phyloP scores from a whole-genome alignment of 64 coral and sea anemone genomes.

The Stichodactyla helianthus region DNA sequence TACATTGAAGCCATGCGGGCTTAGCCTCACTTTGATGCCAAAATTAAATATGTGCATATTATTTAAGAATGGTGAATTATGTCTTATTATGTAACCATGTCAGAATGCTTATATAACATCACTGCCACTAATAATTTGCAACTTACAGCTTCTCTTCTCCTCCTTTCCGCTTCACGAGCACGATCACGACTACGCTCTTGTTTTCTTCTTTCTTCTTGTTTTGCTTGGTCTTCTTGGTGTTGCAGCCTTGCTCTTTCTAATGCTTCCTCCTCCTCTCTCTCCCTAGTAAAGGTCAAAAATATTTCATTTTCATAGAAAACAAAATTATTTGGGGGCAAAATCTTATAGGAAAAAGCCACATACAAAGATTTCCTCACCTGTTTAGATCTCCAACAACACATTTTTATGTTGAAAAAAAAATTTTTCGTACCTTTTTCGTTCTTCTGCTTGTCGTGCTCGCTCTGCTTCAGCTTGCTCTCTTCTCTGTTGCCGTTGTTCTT shows the following conservation, averaged over 20 bases:
- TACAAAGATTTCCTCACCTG: too few relatives aligned
- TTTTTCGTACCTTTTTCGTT: conserved; percentile 64
- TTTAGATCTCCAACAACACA: background rate
- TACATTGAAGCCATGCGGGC: too few relatives aligned
- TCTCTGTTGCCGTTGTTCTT: conserved; percentile 60
- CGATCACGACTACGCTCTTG: conserved; percentile 37
- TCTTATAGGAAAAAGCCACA: too few relatives aligned
- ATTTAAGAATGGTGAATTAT: too few relatives aligned
- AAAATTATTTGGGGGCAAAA: too few relatives aligned
- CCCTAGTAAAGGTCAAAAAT: conserved; percentile 23
- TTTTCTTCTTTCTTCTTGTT: conserved; percentile 61
- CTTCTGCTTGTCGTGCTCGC: conserved; percentile 72
- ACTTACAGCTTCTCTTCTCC: conserved; percentile 81
- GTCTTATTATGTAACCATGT: too few relatives aligned
- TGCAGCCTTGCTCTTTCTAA: conserved; percentile 71
- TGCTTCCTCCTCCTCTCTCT: conserved; percentile 79
- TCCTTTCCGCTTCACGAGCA: conserved; percentile 67
- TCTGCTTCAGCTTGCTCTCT: conserved; percentile 62
- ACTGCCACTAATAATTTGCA: background rate
- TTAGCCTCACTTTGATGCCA: too few relatives aligned
- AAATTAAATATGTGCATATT: too few relatives aligned
- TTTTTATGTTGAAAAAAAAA: background rate
- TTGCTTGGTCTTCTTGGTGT: conserved; percentile 67
- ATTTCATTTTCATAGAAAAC: background rate
- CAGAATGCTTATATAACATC: background rate